Evolutionary conservation across 2,888 invertebrate genomes (phyloP).

Genomic region (Hydraecia micacea): DNA sequence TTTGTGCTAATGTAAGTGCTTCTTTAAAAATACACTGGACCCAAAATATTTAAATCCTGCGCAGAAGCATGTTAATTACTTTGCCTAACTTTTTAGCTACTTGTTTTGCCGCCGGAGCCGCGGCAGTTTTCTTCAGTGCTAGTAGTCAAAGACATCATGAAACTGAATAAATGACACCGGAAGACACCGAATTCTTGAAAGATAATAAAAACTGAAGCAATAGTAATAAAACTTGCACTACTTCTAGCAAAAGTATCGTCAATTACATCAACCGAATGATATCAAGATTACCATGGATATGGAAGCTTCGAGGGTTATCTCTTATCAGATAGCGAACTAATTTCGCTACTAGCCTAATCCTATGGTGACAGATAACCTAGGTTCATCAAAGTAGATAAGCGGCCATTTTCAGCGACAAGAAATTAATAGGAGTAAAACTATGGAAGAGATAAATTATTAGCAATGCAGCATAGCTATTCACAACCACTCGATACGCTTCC

Average conservation of each 20-base stretch:
- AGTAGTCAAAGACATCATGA: neutral
- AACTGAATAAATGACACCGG: neutral
- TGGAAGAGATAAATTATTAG: neutral
- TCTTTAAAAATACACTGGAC: neutral
- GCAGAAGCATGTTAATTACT: neutral
- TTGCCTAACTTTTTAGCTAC: neutral
- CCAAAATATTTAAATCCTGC: neutral
- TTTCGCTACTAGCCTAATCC: slow-evolving; percentile 27
- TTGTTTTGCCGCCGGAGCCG: neutral
- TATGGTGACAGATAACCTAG: slow-evolving; percentile 13
- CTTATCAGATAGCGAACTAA: slow-evolving; percentile 33
- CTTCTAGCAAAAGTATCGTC: slow-evolving; percentile 3
- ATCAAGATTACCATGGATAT: neutral
- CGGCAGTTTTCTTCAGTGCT: neutral
- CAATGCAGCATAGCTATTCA: no score
- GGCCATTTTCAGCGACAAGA: neutral
- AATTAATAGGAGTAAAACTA: neutral
- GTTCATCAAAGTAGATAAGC: neutral
- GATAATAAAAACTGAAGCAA: slow-evolving; percentile 20
- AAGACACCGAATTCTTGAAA: neutral
- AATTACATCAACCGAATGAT: slow-evolving; percentile 9
- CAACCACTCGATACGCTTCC: no score
- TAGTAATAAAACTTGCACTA: neutral
- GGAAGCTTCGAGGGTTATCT: neutral
- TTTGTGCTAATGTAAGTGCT: slow-evolving; percentile 12